phyloP scores from a whole-genome alignment of 2,797 vertebrate genomes.

The Mus minutoides region DNA sequence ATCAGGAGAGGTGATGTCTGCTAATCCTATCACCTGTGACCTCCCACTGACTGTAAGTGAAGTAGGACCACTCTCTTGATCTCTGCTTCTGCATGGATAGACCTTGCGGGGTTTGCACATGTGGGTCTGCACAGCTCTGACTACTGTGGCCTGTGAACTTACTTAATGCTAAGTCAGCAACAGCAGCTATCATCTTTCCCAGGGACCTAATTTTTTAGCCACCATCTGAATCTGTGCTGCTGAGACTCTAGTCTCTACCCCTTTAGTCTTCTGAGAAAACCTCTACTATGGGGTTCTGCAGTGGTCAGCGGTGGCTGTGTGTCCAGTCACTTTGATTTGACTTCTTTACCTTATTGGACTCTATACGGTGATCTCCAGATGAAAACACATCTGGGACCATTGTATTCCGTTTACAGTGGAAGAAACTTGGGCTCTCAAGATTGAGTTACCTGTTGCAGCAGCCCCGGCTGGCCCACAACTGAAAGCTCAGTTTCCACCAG shows the following conservation, averaged over 20 bases:
- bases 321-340: background rate
- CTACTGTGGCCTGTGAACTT: background rate
- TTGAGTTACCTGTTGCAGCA: background rate
- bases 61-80: background rate
- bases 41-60: too few species aligned
- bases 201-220: background rate
- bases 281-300: fast-evolving
- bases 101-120: background rate
- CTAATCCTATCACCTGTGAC: background rate
- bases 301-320: background rate
- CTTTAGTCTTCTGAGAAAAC: background rate
- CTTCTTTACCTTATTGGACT: too few species aligned
- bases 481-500: background rate
- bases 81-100: background rate
- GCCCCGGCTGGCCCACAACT: background rate
- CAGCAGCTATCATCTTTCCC: background rate
- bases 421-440: background rate
- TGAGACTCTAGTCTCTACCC: too few species aligned
- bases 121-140: background rate
- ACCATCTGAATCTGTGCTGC: background rate
- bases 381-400: background rate
- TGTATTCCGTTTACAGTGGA: too few species aligned
- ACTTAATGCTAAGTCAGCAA: background rate
- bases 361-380: background rate
- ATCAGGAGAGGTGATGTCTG: background rate